Base-by-base conservation (phyloP, 2,888 invertebrate species). In the Plagodis dolabraria region DNA sequence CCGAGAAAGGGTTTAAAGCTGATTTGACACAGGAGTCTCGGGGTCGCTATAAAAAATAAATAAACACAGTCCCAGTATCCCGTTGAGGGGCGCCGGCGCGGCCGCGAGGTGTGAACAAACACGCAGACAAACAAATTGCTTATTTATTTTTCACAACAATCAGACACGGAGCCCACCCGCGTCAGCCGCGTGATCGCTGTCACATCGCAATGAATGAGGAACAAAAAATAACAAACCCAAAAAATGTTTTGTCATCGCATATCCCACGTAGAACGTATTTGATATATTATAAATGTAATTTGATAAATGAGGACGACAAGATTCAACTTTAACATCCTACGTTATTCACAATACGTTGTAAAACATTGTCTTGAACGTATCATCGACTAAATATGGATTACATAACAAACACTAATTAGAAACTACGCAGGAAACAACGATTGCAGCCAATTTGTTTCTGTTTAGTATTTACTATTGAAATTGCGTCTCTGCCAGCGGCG, bases 1-100 rank as follows among this genome's bases (percentile, higher is more conserved):
- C 56, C 62, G 64, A 64, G 62, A 67, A 72, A 62, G 72, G 75
- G 69, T 75, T 69, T 65, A 51, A 64, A 68, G 62, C 62, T 66
- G 65, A 77, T 78, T 78, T 65, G 77, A 73, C 72, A 74, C 71
- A 65, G 68, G 50, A 71, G 72, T 56, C 61, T 53, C 61, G 55
- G 64, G 64, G 57, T 64, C 64, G 66, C 63, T 51, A 63, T 69
- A 67, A 66, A 62, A 58, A 64, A 66, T 67, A 71, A 72, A 75
- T 72, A 72, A 71, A 76, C 72, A 71, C 58, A 64, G 69, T 64
- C 66, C 62, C 60, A 47, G 51, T 60, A 59, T 60, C 65, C 33
- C 49, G 55, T 43, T 53, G 46, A 58, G 61, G 66, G 67, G 60
- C 65, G 60, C 63, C 57, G 58, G 43, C 57, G 58, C 45, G 47